phyloP scores from a whole-genome alignment of 2,888 invertebrate species.

The Chirona hameri region DNA sequence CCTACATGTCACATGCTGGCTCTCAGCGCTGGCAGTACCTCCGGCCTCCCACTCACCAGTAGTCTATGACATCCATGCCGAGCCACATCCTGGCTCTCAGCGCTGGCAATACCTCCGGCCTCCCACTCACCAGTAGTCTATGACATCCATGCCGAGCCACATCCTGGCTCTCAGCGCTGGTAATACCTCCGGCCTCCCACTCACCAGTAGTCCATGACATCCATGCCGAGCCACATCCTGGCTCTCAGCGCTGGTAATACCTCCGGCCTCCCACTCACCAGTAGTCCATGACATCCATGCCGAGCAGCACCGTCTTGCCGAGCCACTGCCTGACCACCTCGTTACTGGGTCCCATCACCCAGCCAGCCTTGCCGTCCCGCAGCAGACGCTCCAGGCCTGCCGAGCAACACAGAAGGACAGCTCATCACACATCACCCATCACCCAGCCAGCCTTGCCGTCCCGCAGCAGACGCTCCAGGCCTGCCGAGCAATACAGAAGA shows the following conservation, averaged over 20 bases:
- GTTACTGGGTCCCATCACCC: conserved; percentile 40
- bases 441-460: conserved; percentile 40
- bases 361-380: conserved; percentile 39
- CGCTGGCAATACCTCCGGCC: too few species aligned
- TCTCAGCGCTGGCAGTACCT: too few species aligned
- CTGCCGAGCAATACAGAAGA: conserved; percentile 37
- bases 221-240: conserved; percentile 32
- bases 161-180: too few species aligned
- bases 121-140: conserved; percentile 38
- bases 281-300: conserved; percentile 36
- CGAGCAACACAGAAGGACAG: conserved; percentile 31
- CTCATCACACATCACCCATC: too few species aligned
- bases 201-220: conserved; percentile 38
- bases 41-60: conserved; percentile 38
- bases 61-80: conserved; percentile 36
- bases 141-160: conserved; percentile 34
- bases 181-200: neutral
- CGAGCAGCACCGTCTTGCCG: conserved; percentile 36
- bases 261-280: conserved; percentile 33
- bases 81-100: too few species aligned
- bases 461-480: conserved; percentile 38
- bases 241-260: too few species aligned
- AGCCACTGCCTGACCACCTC: conserved; percentile 37
- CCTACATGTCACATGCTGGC: too few species aligned
- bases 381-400: conserved; percentile 39